Base-by-base conservation (phyloP, 2,797 vertebrate genomes). In the Chromobotia macracanthus region DNA sequence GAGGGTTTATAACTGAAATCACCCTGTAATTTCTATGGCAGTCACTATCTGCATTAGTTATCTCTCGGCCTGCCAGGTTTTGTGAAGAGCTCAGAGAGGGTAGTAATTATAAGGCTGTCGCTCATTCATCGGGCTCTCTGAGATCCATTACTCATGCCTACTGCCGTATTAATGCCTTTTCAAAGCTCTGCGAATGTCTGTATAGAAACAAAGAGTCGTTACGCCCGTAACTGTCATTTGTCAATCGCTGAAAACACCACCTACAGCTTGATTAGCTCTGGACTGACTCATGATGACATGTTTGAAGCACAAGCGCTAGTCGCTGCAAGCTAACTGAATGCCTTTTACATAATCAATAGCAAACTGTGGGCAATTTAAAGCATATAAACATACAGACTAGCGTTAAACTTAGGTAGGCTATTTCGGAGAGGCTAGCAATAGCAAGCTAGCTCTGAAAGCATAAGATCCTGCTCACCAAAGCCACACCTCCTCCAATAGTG, bases 211-310 rank as follows among this genome's bases (percentile, higher is more conserved):
- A 78, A 82, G 58, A 77, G 69, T 64, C 25, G 23, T 56, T 38
- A 70, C 3, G 16, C 35, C 56, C 5, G 35, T 82, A 80, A 72
- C 73, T 1, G 1, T 50, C 50, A 68, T 79, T 77, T 79, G 72
- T 80, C 74, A 74, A 19, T 41, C 10, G 12, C 35, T 80, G 80
- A 84, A 76, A 79, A 71, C 77, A 72, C 74, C 66, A 78, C 69
- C 72, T 63, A 69, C 74, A 66, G 71, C 23, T 41, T 58, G 58
- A 80, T 82, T 80, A 80, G 66, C 74, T 72, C 11, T 35, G 53
- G 70, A 71, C 48, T 79, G 80, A 72, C 58, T 82, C 74, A 71
- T 68, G 73, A 80, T 68, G 75, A 72, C 71, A 78, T 50, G 70
- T 63, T 78, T 82, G 41, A 82, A 72, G 68, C 72, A 67, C 74